These are phyloP conservation scores for Hemibagrus wyckioides DNA, from an alignment of 2,113 vertebrate species.

Conservation along the genomic window DNA sequence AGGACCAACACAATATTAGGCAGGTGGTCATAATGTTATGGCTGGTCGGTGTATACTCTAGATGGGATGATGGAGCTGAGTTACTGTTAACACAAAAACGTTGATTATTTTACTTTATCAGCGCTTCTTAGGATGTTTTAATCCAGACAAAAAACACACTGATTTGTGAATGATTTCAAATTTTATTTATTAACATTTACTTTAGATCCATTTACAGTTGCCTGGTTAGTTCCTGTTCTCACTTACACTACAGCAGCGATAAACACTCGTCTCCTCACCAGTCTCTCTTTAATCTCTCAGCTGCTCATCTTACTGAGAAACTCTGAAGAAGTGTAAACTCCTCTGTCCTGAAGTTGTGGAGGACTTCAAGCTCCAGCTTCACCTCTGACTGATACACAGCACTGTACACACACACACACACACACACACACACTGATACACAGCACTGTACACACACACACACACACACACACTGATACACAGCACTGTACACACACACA, in stretches of 20 bases:
- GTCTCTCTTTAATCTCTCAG: neutral
- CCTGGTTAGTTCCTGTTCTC: neutral
- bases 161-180: neutral
- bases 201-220: neutral
- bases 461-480: too few relatives aligned
- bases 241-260: neutral
- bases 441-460: too few relatives aligned
- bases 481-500: too few relatives aligned
- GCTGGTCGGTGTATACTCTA: too few relatives aligned
- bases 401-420: neutral
- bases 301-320: neutral
- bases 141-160: neutral
- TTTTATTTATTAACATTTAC: neutral
- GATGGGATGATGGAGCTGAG: too few relatives aligned
- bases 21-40: too few relatives aligned
- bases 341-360: neutral
- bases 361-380: neutral
- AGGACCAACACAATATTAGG: too few relatives aligned
- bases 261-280: neutral
- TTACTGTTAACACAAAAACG: too few relatives aligned
- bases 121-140: neutral
- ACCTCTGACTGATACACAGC: neutral
- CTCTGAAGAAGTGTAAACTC: neutral
- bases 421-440: too few relatives aligned
- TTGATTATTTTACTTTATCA: neutral